Evolutionary conservation across 2,113 vertebrate species (phyloP), one percentile per base, ranked within the genome.

Genomic region (Recurvirostra avosetta): DNA sequence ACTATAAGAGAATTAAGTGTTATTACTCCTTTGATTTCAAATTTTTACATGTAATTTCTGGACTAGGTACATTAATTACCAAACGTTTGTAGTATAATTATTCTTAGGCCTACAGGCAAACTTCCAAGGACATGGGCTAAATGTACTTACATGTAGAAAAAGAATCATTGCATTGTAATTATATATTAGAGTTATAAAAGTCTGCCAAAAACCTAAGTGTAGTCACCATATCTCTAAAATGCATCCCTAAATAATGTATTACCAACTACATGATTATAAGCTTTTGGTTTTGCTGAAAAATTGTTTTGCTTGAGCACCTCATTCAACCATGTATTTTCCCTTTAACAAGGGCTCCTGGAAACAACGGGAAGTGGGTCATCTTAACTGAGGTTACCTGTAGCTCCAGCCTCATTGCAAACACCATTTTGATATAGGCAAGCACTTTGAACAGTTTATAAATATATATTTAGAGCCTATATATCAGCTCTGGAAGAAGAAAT

Each of bases 11-110:
- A 96, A 97, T 96, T 95, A 97, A 94, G 75, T 74, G 67, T 85
- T 95, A 95, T 95, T 97, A 96, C 77, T 87, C 74, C 87, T 95
- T 95, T 97, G 95, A 91, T 95, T 96, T 91, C 87, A 88, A 59
- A 94, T 62, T 88, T 92, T 95, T 85, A 83, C 38, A 13, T 67
- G 94, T 66, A 83, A 77, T 95, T 91, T 92, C 94, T 95, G 74
- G 81, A 88, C 38, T 55, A 83, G 77, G 59, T 56, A 62, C 74
- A 95, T 96, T 94, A 95, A 95, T 94, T 96, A 94, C 86, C 52
- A 94, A 96, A 91, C 74, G 82, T 96, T 95, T 92, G 86, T 16
- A 91, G 67, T 52, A 25, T 53, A 90, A 95, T 96, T 96, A 88
- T 73, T 96, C 75, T 52, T 79, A 92, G 87, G 59, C 94, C 71